Conservation (phyloP, 2,888 invertebrate species). For the Drosophila prostipennis region DNA sequence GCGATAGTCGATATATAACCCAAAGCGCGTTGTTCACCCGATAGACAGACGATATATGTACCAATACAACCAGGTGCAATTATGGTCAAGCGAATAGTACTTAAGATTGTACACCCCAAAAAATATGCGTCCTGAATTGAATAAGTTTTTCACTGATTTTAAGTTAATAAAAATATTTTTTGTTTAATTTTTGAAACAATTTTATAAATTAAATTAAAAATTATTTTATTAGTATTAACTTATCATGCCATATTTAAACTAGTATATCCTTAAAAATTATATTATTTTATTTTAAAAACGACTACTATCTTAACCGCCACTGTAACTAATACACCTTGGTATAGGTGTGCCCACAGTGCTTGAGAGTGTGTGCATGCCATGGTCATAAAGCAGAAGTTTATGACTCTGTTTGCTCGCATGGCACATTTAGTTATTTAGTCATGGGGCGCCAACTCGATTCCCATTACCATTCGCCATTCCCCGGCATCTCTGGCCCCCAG, state of each 20-base stretch:
- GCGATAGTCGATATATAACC: slow-evolving; percentile 37
- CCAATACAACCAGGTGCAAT: slow-evolving; percentile 21
- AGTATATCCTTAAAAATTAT: neutral
- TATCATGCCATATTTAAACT: too few relatives aligned
- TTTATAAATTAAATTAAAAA: too few relatives aligned
- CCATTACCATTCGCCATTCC: slow-evolving; percentile 33
- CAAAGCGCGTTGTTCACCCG: slow-evolving; percentile 20
- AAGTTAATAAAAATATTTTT: too few relatives aligned
- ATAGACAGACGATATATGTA: slow-evolving; percentile 37
- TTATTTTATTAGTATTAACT: too few relatives aligned
- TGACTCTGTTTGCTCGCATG: slow-evolving; percentile 75
- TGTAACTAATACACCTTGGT: slow-evolving; percentile 25
- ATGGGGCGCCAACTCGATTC: slow-evolving; percentile 49
- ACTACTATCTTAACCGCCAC: neutral
- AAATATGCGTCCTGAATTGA: too few relatives aligned
- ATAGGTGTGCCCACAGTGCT: slow-evolving; percentile 27
- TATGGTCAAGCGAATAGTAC: neutral
- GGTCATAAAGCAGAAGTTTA: slow-evolving; percentile 72
- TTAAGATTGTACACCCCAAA: neutral
- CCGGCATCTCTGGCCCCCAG: slow-evolving; percentile 18
- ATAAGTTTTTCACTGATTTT: too few relatives aligned
- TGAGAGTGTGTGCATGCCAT: slow-evolving; percentile 23
- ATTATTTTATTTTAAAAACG: too few relatives aligned
- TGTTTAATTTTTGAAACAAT: too few relatives aligned
- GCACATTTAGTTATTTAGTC: slow-evolving; percentile 52